phyloP scores from a whole-genome alignment of 2,113 vertebrate genomes.

The Uria lomvia region DNA sequence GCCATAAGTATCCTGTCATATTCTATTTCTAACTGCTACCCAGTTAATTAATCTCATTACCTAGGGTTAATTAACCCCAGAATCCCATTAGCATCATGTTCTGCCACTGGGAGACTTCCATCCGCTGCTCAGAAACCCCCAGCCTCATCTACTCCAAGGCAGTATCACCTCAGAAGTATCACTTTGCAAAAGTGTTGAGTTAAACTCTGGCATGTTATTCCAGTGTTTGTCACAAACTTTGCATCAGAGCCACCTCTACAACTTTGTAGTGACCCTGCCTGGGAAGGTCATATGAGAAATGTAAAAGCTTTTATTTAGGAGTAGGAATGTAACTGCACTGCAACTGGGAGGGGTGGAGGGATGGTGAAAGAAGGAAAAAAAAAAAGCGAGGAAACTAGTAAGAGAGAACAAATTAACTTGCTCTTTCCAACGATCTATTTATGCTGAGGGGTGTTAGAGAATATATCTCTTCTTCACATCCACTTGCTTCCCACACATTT shows the following conservation, averaged over 20 bases:
- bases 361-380: neutral
- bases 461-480: neutral
- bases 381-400: neutral
- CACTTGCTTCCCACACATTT: neutral
- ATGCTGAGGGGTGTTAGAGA: neutral
- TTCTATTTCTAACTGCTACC: neutral
- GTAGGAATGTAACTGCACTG: neutral
- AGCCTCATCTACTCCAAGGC: neutral
- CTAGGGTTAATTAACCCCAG: neutral
- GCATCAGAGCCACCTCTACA: neutral
- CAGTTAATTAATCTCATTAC: slow-evolving; percentile 2
- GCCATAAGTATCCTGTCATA: neutral
- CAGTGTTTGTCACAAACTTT: neutral
- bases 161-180: neutral
- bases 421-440: neutral
- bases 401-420: neutral
- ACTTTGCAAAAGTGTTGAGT: neutral
- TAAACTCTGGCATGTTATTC: neutral
- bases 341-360: rapidly evolving
- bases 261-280: neutral
- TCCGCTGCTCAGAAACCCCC: neutral
- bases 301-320: neutral
- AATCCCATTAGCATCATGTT: neutral
- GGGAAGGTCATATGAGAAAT: neutral
- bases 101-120: neutral